These are phyloP conservation scores for Neocrepidodera transversa DNA, from an alignment of 2,888 invertebrate species.

Conservation along the genomic window DNA sequence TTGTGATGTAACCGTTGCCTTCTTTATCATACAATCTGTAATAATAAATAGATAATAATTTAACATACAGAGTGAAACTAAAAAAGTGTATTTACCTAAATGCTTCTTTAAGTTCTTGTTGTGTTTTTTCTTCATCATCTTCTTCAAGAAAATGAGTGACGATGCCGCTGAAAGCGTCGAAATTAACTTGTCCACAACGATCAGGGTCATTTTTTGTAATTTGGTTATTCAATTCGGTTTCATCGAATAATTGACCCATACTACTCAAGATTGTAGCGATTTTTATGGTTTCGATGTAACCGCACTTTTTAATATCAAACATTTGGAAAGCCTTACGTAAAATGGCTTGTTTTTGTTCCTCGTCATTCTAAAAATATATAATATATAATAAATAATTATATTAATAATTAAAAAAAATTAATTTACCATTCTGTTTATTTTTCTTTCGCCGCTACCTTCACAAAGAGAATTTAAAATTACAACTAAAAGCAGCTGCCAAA, in stretches of 20 bases:
- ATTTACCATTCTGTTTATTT: conserved; percentile 6
- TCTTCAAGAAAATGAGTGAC: conserved; percentile 95
- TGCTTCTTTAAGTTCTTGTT: conserved; percentile 96
- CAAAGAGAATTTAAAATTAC: neutral
- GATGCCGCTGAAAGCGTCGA: conserved; percentile 92
- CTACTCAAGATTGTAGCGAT: conserved; percentile 92
- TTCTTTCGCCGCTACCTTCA: neutral
- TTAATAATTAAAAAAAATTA: no score
- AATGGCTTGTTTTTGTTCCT: conserved; percentile 85
- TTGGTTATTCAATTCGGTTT: conserved; percentile 68
- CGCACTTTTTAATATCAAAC: conserved; percentile 93
- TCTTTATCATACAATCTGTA: conserved; percentile 93
- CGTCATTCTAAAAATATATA: conserved; percentile 55
- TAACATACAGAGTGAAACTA: no score
- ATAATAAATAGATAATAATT: neutral
- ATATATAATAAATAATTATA: no score
- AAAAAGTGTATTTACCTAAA: conserved; percentile 68
- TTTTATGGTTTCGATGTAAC: conserved; percentile 89
- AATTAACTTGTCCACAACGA: conserved; percentile 88
- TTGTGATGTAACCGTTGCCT: conserved; percentile 93
- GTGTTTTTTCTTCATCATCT: conserved; percentile 94
- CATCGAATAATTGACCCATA: conserved; percentile 94
- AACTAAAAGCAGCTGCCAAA: neutral
- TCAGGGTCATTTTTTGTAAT: conserved; percentile 93
- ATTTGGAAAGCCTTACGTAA: conserved; percentile 96